Percentiles rank a stretch among this genome's conserved stretches.
Conservation (phyloP, 2,888 invertebrate species). For the Aethes cnicana region DNA sequence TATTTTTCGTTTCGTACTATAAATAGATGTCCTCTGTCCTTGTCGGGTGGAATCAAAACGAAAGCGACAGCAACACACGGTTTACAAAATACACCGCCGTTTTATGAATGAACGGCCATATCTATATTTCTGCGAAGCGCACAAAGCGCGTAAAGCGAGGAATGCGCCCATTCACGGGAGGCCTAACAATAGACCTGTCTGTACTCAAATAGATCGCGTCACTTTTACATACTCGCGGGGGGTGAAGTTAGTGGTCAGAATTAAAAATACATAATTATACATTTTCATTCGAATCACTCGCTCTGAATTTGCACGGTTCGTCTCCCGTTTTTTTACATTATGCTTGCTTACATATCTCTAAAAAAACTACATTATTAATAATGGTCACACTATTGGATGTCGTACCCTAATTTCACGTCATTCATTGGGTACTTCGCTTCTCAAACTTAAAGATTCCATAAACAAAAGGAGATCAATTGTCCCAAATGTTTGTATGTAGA, state of each 20-base stretch:
- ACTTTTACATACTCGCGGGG: constrained; percentile 3
- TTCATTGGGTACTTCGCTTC: too few species aligned
- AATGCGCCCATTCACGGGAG: constrained; percentile 22
- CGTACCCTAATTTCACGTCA: too few species aligned
- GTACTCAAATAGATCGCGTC: constrained; percentile 13
- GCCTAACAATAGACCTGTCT: constrained; percentile 25
- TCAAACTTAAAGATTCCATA: too few species aligned
- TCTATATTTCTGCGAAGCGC: constrained; percentile 30
- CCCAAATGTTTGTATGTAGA: too few species aligned
- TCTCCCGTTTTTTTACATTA: background rate
- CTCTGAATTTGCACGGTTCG: too few species aligned
- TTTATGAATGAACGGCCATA: constrained; percentile 35
- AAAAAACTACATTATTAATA: background rate
- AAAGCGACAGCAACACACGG: constrained; percentile 8
- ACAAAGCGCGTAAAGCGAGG: constrained; percentile 27
- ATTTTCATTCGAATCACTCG: too few species aligned
- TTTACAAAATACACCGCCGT: constrained; percentile 35
- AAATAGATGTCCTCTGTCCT: too few species aligned
- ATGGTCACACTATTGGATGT: background rate
- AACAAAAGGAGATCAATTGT: too few species aligned
- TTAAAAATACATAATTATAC: too few species aligned
- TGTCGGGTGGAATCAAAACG: too few species aligned
- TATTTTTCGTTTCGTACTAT: too few species aligned
- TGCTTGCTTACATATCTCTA: background rate
- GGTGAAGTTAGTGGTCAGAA: too few species aligned